phyloP scores from a whole-genome alignment of 1,140 invertebrate species.

The Pectinophora gossypiella region DNA sequence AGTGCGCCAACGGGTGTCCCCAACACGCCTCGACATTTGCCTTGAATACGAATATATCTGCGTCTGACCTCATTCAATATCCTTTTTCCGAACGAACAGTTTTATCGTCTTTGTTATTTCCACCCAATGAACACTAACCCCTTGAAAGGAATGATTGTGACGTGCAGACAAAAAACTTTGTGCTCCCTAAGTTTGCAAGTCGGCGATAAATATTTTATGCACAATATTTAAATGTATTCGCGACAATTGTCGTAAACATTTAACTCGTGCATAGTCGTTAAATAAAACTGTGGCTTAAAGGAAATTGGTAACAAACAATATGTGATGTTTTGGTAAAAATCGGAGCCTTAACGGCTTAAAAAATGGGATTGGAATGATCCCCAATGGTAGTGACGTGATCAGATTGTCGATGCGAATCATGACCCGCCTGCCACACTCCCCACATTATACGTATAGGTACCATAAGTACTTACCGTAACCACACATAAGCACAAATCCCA shows the following conservation, averaged over 20 bases:
- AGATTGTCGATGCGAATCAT: slow-evolving; percentile 18
- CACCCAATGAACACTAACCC: slow-evolving; percentile 66
- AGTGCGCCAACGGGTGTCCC: slow-evolving; percentile 46
- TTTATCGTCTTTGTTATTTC: slow-evolving; percentile 72
- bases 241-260: neutral
- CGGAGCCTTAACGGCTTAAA: slow-evolving; percentile 23
- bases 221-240: neutral
- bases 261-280: neutral
- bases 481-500: no score
- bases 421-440: no score
- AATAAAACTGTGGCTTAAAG: neutral
- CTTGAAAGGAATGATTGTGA: slow-evolving; percentile 57
- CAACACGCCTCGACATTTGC: slow-evolving; percentile 52
- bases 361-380: slow-evolving; percentile 31
- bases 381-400: slow-evolving; percentile 27
- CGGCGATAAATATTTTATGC: slow-evolving; percentile 17
- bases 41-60: slow-evolving; percentile 56
- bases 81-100: slow-evolving; percentile 67
- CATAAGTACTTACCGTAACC: no score
- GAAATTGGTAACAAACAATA: slow-evolving; percentile 14
- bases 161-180: slow-evolving; percentile 36
- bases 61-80: slow-evolving; percentile 66
- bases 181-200: slow-evolving; percentile 27
- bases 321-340: slow-evolving; percentile 23
- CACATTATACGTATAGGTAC: no score